These are phyloP conservation scores for Shinisaurus crocodilurus DNA, from an alignment of 2,113 vertebrate genomes.

Conservation along the genomic window DNA sequence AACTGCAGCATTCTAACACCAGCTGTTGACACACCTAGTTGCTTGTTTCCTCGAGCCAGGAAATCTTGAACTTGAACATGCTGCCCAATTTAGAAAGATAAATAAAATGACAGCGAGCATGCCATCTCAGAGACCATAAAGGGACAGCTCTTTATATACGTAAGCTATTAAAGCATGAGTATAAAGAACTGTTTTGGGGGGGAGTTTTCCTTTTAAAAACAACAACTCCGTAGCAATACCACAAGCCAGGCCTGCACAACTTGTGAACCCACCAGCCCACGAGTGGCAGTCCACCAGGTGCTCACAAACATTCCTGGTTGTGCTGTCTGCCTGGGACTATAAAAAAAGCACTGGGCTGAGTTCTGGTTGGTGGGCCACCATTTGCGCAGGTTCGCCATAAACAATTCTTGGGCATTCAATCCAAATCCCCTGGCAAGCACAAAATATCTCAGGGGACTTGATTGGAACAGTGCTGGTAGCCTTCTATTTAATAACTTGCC, in stretches of 20 bases:
- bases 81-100: conserved; percentile 17
- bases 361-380: neutral
- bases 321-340: neutral
- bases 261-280: neutral
- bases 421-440: neutral
- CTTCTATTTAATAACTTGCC: neutral
- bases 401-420: neutral
- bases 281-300: neutral
- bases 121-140: conserved; percentile 15
- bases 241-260: neutral
- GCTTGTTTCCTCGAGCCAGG: conserved; percentile 41
- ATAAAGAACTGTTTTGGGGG: neutral
- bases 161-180: neutral
- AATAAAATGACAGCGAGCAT: conserved; percentile 24
- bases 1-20: conserved; percentile 41
- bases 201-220: neutral
- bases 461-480: neutral
- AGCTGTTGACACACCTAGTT: conserved; percentile 54
- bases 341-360: neutral
- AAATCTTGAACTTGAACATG: conserved; percentile 38
- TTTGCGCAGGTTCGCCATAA: neutral
- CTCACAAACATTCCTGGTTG: neutral
- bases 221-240: neutral
- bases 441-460: too few species aligned
- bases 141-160: neutral